Conservation (phyloP, 1,140 invertebrate species). For the Microplitis mediator region DNA sequence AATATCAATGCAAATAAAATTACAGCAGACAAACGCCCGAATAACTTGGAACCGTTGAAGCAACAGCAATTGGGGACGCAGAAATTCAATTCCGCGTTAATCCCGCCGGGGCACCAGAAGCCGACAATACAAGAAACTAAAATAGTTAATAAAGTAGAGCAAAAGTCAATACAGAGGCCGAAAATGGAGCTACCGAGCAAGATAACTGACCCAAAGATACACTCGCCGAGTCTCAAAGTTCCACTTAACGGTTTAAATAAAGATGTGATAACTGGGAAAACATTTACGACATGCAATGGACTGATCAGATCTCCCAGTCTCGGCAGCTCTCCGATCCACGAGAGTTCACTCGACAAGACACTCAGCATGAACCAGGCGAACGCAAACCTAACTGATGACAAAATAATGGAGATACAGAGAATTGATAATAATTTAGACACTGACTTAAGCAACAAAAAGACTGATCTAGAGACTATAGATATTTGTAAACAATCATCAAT, state of each 20-base stretch:
- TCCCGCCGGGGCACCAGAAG: slow-evolving; percentile 27
- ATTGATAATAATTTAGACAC: not conserved
- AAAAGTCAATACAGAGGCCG: slow-evolving; percentile 42
- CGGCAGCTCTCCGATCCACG: slow-evolving; percentile 20
- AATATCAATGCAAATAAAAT: slow-evolving; percentile 38
- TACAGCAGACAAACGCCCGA: slow-evolving; percentile 40
- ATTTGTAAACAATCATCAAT: too few relatives aligned
- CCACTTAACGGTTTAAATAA: slow-evolving; percentile 47
- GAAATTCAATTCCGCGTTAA: slow-evolving; percentile 27
- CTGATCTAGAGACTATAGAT: too few relatives aligned
- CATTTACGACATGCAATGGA: slow-evolving; percentile 43
- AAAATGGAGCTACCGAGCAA: slow-evolving; percentile 53
- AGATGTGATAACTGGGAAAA: slow-evolving; percentile 45
- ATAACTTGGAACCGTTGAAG: slow-evolving; percentile 49
- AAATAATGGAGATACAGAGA: slow-evolving; percentile 11
- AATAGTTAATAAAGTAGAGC: slow-evolving; percentile 36
- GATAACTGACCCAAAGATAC: slow-evolving; percentile 45
- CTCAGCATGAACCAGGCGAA: slow-evolving; percentile 49
- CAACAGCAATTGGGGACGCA: slow-evolving; percentile 34
- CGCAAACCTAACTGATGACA: slow-evolving; percentile 35
- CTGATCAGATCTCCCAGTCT: slow-evolving; percentile 40
- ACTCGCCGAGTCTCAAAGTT: slow-evolving; percentile 40
- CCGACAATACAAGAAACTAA: slow-evolving; percentile 39
- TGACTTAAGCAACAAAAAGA: slow-evolving; percentile 26
- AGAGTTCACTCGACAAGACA: slow-evolving; percentile 36